Conservation (phyloP, 2,888 invertebrate species). For the Agrotis segetum region DNA sequence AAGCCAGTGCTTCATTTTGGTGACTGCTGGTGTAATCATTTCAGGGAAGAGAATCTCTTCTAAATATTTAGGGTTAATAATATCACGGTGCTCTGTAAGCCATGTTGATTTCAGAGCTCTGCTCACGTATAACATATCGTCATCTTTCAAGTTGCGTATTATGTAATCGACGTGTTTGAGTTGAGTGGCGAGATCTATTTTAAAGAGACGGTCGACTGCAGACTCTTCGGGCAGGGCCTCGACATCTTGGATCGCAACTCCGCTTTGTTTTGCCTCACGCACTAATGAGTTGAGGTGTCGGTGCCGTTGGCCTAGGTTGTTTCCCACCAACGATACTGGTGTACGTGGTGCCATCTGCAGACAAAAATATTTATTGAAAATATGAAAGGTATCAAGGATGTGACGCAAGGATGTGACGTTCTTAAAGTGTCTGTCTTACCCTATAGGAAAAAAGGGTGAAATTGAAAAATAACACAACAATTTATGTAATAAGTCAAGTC, state of each 20-base stretch:
- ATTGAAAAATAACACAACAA: no score
- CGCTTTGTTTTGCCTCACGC: constrained; percentile 44
- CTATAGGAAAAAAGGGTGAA: background rate
- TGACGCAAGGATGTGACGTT: background rate
- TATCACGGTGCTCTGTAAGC: constrained; percentile 73
- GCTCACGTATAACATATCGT: constrained; percentile 81
- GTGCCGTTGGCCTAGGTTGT: constrained; percentile 75
- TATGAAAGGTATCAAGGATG: background rate
- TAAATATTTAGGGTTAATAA: constrained; percentile 77
- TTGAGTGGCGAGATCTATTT: constrained; percentile 80
- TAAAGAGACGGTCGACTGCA: constrained; percentile 77
- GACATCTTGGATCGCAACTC: constrained; percentile 51
- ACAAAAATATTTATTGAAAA: constrained; percentile 57
- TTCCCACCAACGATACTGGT: constrained; percentile 72
- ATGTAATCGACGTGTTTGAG: constrained; percentile 75
- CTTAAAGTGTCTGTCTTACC: background rate
- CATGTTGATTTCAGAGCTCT: constrained; percentile 78
- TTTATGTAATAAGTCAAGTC: no score
- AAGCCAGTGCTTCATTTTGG: constrained; percentile 76
- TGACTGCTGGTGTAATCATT: constrained; percentile 76
- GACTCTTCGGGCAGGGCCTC: constrained; percentile 66
- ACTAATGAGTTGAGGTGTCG: constrained; percentile 73
- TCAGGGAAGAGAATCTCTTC: constrained; percentile 76
- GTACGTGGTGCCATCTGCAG: constrained; percentile 67
- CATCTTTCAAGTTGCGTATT: constrained; percentile 74